Base-by-base conservation (phyloP, 1,140 invertebrate species). In the Sweltsa coloradensis region DNA sequence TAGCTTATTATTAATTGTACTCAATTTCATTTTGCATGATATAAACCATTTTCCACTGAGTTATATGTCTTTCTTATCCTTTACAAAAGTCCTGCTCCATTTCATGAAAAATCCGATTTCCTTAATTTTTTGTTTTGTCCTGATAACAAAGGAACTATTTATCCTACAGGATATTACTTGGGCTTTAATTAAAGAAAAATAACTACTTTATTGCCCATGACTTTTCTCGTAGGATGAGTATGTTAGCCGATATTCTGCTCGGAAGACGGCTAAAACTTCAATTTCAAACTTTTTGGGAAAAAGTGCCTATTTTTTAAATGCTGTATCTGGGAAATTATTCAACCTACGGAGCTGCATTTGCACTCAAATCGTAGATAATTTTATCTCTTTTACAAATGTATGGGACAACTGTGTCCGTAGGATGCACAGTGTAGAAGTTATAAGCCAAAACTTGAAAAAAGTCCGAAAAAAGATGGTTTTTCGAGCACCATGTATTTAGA, bases 171-270 rank as follows among this genome's bases (percentile, higher is more conserved):
- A n/a, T 42, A 22, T 23, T 23, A 16, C 5, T 42, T 42, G 19
- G 19, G 25, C 41, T 42, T 42, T 22, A 42, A 42, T 42, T 42
- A 42, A 42, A 42, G 26, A 4, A 22, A 27, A 42, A 42, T 42
- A 42, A 42, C 41, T 42, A 23, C 41, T 42, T n/a, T 42, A 42
- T 42, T 27, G 5, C 41, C 19, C 26, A 42, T 42, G 4, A 22
- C 41, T 42, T 42, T 42, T n/a, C 41, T 42, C n/a, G 41, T 42
- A 22, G 41, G 41, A 42, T 42, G 24, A 42, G 41, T 42, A 42
- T 42, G 19, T 42, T 23, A 27, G 41, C 41, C 41, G 41, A 42
- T 42, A 42, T 42, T 42, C 25, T 5, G 41, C 41, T 42, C 41
- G 19, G 41, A 42, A 42, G 41, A 42, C 25, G 26, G n/a, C 41